A percentile compares a stretch with the other conserved stretches of the same genome.
Evolutionary conservation across 2,797 vertebrate genomes (phyloP).

Genomic region (Diplodus sargus): DNA sequence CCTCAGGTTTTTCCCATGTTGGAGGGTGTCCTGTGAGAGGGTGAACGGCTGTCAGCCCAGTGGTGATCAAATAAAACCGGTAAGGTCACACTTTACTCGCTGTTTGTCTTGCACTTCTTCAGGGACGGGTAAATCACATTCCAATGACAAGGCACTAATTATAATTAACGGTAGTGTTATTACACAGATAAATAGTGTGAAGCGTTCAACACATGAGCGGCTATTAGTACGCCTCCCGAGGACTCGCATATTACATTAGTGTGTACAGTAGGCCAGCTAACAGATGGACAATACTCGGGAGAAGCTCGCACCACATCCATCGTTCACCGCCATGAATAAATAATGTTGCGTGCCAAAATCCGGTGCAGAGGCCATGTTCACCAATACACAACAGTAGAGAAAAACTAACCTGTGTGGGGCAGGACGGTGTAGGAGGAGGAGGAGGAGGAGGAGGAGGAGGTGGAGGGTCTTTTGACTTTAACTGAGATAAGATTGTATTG

Average conservation of each 20-base stretch:
- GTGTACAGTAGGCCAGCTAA: conserved; percentile 71
- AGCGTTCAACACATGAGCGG: conserved; percentile 62
- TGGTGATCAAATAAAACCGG: conserved; percentile 75
- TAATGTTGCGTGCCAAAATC: conserved; percentile 70
- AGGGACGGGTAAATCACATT: conserved; percentile 74
- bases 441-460: not conserved
- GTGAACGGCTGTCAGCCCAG: conserved; percentile 50
- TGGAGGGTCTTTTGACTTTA: conserved; percentile 25
- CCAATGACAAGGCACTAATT: conserved; percentile 65
- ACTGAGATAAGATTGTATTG: conserved; percentile 46
- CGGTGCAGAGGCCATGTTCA: conserved; percentile 65
- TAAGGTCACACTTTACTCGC: conserved; percentile 65
- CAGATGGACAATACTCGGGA: conserved; percentile 79
- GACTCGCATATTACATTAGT: conserved; percentile 67
- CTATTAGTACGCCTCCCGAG: conserved; percentile 73
- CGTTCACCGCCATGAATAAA: conserved; percentile 74
- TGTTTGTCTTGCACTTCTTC: conserved; percentile 64
- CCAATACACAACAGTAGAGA: conserved; percentile 50
- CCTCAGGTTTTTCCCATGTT: conserved; percentile 76
- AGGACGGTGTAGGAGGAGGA: not conserved
- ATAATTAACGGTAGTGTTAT: conserved; percentile 74
- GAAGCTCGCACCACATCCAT: conserved; percentile 62
- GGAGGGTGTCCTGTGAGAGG: conserved; percentile 68
- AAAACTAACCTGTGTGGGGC: conserved; percentile 20
- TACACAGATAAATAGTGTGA: conserved; percentile 76